Evolutionary conservation across 2,113 vertebrate genomes (phyloP).

Genomic region (Spheniscus mendiculus): DNA sequence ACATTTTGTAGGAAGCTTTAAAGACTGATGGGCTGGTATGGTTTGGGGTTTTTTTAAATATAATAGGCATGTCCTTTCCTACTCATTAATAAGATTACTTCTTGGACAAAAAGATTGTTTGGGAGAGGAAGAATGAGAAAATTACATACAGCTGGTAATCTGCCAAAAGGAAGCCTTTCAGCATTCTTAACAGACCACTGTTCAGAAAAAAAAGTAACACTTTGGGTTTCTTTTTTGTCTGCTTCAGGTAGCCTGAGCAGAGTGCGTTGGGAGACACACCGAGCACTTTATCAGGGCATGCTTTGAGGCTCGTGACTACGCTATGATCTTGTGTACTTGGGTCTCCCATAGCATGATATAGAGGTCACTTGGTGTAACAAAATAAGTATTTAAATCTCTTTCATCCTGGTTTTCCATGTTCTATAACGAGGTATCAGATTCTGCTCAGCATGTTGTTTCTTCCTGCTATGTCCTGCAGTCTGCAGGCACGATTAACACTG

Average conservation of each 20-base stretch:
- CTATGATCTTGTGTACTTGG: background rate
- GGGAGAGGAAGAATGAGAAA: background rate
- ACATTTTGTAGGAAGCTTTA: background rate
- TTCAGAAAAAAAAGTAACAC: rapidly evolving
- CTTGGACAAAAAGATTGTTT: background rate
- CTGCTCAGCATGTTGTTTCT: background rate
- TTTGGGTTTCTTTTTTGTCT: background rate
- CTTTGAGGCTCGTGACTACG: background rate
- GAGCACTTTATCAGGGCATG: rapidly evolving
- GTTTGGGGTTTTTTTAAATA: background rate
- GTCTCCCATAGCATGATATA: rapidly evolving
- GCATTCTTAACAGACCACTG: background rate
- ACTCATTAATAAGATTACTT: background rate
- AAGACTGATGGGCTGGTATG: background rate
- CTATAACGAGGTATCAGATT: background rate
- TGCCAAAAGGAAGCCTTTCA: background rate
- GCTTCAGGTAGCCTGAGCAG: background rate
- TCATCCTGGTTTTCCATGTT: background rate
- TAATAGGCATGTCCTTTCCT: background rate
- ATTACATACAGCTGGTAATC: background rate
- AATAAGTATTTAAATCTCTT: background rate
- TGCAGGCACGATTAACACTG: rapidly evolving
- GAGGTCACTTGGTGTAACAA: background rate
- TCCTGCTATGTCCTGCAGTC: background rate
- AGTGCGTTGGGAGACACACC: background rate